phyloP scores from a whole-genome alignment of 2,113 vertebrate genomes.

The Catagonus wagneri region DNA sequence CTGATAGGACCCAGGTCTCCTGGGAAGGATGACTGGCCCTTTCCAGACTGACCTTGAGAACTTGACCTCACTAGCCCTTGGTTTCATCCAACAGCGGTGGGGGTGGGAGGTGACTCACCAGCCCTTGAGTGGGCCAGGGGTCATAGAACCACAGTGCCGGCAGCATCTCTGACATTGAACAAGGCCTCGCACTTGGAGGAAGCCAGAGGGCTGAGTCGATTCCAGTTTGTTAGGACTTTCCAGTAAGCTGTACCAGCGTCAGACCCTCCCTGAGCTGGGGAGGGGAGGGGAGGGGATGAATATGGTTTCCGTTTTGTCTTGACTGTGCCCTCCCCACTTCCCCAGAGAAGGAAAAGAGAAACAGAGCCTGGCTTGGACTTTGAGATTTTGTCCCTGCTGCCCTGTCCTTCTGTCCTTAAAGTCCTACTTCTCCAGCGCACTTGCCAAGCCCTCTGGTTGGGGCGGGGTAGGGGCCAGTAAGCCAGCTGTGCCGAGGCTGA shows the following conservation, averaged over 20 bases:
- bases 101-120: background rate
- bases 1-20: background rate
- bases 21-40: background rate
- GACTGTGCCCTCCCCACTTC: background rate
- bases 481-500: background rate
- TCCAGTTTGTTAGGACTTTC: background rate
- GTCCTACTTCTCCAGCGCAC: background rate
- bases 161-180: background rate
- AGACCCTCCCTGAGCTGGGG: background rate
- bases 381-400: background rate
- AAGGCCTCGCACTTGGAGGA: background rate
- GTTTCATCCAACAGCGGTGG: background rate
- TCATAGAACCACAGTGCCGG: background rate
- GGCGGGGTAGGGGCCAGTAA: background rate
- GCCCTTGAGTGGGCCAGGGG: background rate
- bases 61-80: background rate
- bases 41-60: conserved; percentile 28
- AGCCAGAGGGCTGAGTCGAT: background rate
- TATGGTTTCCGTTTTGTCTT: conserved; percentile 11
- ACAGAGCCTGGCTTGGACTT: background rate
- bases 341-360: conserved; percentile 47
- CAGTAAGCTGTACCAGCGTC: background rate
- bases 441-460: background rate
- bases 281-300: background rate
- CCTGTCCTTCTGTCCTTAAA: background rate